These are phyloP conservation scores for Crossaster papposus DNA, from an alignment of 53 echinoderm and acorn worm species.

Conservation along the genomic window DNA sequence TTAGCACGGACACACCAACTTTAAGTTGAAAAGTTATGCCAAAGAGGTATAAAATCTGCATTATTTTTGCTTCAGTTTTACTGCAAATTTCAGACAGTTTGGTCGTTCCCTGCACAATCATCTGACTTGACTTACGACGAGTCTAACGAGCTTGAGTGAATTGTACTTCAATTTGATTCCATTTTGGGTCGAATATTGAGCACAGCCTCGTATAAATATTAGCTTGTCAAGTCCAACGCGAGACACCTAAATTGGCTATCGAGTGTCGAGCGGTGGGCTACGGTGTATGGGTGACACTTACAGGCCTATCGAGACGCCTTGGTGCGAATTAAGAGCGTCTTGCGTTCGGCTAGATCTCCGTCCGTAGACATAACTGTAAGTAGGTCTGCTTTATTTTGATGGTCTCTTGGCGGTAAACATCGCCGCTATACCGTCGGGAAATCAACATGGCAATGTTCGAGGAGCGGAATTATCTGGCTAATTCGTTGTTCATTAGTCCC, in stretches of 20 bases:
- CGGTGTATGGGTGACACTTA: background rate
- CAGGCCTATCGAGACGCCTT: background rate
- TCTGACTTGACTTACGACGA: background rate
- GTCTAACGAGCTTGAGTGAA: background rate
- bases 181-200: slow-evolving; percentile 1
- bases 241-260: slow-evolving; percentile 45
- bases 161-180: background rate
- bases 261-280: background rate
- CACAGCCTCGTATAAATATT: slow-evolving; percentile 33
- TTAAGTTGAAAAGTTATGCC: too few species aligned
- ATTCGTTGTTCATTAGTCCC: slow-evolving; percentile 73
- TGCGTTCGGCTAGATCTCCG: background rate
- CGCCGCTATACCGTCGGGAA: slow-evolving; percentile 48
- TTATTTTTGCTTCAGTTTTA: background rate
- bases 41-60: too few species aligned
- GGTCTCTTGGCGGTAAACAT: slow-evolving; percentile 14
- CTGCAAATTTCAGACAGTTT: background rate
- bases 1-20: too few species aligned
- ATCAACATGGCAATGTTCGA: slow-evolving; percentile 54
- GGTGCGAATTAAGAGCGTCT: background rate
- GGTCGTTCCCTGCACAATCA: background rate
- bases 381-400: background rate
- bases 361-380: background rate
- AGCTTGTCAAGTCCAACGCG: slow-evolving; percentile 29
- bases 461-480: slow-evolving; percentile 61